These are phyloP conservation scores for Melanotaenia pygmaea DNA, from an alignment of 2,797 vertebrate species.

Conservation along the genomic window DNA sequence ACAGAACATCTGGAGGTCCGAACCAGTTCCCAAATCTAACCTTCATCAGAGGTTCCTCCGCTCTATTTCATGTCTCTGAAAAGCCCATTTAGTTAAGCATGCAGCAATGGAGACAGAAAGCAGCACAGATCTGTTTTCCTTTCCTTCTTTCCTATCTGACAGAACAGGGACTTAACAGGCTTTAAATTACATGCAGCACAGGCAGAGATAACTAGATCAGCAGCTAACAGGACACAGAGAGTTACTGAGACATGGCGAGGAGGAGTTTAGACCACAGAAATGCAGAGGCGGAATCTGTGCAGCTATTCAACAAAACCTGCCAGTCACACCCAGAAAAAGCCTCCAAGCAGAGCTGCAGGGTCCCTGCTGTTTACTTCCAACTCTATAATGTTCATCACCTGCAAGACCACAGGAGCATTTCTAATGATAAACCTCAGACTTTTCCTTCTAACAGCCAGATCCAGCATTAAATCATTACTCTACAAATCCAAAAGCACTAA, in stretches of 20 bases:
- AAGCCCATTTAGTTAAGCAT: no score
- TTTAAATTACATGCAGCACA: constrained; percentile 3
- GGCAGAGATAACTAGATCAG: constrained; percentile 32
- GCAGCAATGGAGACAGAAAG: neutral
- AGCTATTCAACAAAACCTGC: constrained; percentile 45
- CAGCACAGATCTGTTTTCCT: neutral
- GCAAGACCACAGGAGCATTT: no score
- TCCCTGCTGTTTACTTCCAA: neutral
- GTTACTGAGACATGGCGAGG: constrained; percentile 31
- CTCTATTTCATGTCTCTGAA: no score
- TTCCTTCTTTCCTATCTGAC: neutral
- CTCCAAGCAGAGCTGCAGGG: constrained; percentile 25
- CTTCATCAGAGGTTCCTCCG: no score
- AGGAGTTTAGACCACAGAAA: constrained; percentile 76
- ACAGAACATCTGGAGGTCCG: no score
- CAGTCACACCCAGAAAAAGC: constrained; percentile 54
- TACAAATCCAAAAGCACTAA: no score
- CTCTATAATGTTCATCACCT: neutral
- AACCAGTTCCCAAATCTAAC: no score
- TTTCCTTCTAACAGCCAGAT: neutral
- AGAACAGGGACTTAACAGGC: neutral
- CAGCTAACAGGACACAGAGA: constrained; percentile 27
- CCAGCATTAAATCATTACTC: no score
- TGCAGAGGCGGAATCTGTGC: constrained; percentile 62
- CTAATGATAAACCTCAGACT: no score